Evolutionary conservation across 2,888 invertebrate genomes (phyloP), one percentile per base, ranked within the genome.

Genomic region (Phengaris arion): DNA sequence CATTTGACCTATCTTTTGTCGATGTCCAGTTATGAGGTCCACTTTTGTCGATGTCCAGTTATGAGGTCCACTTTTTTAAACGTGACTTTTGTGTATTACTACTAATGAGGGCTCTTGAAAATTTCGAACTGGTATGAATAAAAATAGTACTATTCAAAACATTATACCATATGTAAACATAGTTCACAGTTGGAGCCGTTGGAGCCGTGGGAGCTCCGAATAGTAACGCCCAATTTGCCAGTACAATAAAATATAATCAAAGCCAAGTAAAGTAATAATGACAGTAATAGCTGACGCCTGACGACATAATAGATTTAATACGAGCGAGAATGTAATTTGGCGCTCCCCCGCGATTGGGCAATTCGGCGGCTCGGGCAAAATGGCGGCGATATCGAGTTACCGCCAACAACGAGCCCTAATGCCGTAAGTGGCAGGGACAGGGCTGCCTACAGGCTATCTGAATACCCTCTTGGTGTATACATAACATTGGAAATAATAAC

Each of bases 321-420:
- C n/a, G 69, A 48, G 69, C 64, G 35, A 35, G 64, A 35, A 64
- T 64, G 64, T 64, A 48, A 69, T 48, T 69, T n/a, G n/a, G 69
- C n/a, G 70, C 51, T 15, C 75, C 52, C 15, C 72, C 52, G 69
- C 79, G 81, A 82, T 82, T 81, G 81, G 81, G 80, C 81, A 82
- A 82, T 81, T 80, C 80, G 75, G 78, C 78, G 75, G 75, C 77
- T 72, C 76, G 68, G 75, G 78, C 85, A 86, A 85, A 80, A 86
- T 85, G 89, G 87, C 87, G 86, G 79, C 84, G 68, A 88, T 86
- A 88, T 86, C 85, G 81, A 82, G 85, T 89, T 87, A 89, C 79
- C 73, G 76, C 81, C 86, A 85, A 88, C 89, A 89, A 88, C 87
- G 86, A 83, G 82, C 85, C 85, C 87, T 88, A 89, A 89, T 88